Evolutionary conservation across 1,140 invertebrate genomes (phyloP), one percentile per base, ranked within the genome.

Genomic region (Neomicropteryx cornuta): DNA sequence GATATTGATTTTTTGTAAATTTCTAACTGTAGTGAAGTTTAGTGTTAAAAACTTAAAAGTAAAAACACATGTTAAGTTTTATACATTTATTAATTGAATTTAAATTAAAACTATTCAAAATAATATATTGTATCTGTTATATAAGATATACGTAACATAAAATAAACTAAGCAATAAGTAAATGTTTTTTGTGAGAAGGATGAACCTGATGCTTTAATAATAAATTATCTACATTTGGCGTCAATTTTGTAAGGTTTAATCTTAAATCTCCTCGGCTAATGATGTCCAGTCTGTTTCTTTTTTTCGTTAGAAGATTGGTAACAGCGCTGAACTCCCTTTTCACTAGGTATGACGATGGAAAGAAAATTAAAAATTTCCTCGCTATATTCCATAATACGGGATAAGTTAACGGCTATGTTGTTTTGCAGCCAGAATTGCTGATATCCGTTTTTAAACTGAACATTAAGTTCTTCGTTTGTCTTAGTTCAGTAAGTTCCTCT

Each of bases 381-480:
- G 24, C 32, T 2, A 44, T 44, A 34, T n/a, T 16, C 35, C 18
- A 44, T 36, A 41, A 36, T 36, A 29, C 39, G 24, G 45, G 42
- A 43, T 49, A 43, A 30, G 39, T 33, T 40, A 38, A 38, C 43
- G 23, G 36, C 28, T 31, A 31, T 39, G 2, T 34, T 20, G 18
- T 30, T 41, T 36, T 43, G 38, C n/a, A 38, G 30, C 37, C 42
- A 52, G 34, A 50, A 48, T 43, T 41, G 31, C 32, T 44, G 43
- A 46, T 46, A 44, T 20, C 41, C 43, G 5, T 48, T 50, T 48
- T 28, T 50, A 40, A 52, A 49, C 23, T 46, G 28, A 24, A 51
- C 44, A 38, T 52, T 51, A 30, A 50, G 38, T 44, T 53, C 45
- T 38, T 51, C 44, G 31, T 51, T 48, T 18, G 43, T 46, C 43